A percentile compares a stretch with the other conserved stretches of the same genome.
These are phyloP conservation scores for Masticophis lateralis DNA, from an alignment of 2,797 vertebrate genomes.

Conservation along the genomic window DNA sequence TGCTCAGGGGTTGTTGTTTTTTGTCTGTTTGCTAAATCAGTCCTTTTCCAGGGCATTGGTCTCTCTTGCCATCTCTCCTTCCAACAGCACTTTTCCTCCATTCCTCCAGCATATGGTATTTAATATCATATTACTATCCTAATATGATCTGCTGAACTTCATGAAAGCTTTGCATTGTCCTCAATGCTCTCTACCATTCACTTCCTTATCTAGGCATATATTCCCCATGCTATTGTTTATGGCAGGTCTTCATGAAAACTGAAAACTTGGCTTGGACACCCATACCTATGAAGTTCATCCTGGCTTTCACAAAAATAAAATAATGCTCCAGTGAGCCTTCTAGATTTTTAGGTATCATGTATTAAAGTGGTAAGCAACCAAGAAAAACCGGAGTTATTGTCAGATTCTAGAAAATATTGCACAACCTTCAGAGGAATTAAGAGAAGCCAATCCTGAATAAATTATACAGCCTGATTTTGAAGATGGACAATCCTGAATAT, in stretches of 20 bases:
- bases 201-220: background rate
- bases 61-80: background rate
- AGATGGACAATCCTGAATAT: background rate
- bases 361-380: background rate
- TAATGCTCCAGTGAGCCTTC: conserved; percentile 11
- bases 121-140: background rate
- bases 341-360: background rate
- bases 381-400: background rate
- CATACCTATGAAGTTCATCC: background rate
- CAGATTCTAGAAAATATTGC: background rate
- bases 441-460: conserved; percentile 38
- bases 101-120: conserved; percentile 2
- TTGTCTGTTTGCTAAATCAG: conserved; percentile 11
- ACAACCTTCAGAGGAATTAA: background rate
- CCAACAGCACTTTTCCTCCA: background rate
- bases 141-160: background rate
- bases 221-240: background rate
- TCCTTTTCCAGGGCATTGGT: conserved; percentile 14
- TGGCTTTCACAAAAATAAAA: background rate
- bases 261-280: conserved; percentile 33
- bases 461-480: background rate
- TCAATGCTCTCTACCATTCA: background rate
- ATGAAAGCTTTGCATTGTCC: background rate
- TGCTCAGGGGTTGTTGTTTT: too few species aligned
- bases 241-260: background rate